phyloP scores from a whole-genome alignment of 2,113 vertebrate genomes.

The Clupea harengus region DNA sequence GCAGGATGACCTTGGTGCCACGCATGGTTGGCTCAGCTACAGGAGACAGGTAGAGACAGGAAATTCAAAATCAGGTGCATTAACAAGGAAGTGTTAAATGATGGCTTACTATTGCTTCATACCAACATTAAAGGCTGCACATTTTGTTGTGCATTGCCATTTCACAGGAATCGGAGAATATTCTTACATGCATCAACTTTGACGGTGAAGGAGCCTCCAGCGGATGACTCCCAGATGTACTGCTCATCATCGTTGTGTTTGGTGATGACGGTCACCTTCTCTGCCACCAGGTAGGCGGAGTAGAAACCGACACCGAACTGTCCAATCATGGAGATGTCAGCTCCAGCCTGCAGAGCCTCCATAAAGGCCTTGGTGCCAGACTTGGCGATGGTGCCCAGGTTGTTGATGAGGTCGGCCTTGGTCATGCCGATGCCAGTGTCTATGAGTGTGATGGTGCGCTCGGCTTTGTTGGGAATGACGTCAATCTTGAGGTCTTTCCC shows the following conservation, averaged over 20 bases:
- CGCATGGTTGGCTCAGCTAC: conserved; percentile 69
- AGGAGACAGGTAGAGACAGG: neutral
- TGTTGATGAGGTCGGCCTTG: conserved; percentile 80
- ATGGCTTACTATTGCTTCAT: no score
- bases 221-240: conserved; percentile 78
- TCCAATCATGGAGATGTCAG: conserved; percentile 80
- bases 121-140: no score
- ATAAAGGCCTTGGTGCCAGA: conserved; percentile 82
- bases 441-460: conserved; percentile 66
- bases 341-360: conserved; percentile 79
- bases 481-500: conserved; percentile 79
- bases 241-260: conserved; percentile 81
- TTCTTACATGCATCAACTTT: conserved; percentile 65
- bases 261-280: conserved; percentile 75
- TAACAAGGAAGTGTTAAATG: neutral
- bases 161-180: neutral
- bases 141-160: neutral
- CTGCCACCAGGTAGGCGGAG: conserved; percentile 77
- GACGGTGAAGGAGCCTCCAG: conserved; percentile 79
- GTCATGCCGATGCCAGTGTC: conserved; percentile 82
- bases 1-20: conserved; percentile 74
- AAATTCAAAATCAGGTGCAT: neutral
- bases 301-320: conserved; percentile 83
- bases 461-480: conserved; percentile 71
- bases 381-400: conserved; percentile 78